Evolutionary conservation across 2,888 invertebrate genomes (phyloP).

Genomic region (Tachina lurida): DNA sequence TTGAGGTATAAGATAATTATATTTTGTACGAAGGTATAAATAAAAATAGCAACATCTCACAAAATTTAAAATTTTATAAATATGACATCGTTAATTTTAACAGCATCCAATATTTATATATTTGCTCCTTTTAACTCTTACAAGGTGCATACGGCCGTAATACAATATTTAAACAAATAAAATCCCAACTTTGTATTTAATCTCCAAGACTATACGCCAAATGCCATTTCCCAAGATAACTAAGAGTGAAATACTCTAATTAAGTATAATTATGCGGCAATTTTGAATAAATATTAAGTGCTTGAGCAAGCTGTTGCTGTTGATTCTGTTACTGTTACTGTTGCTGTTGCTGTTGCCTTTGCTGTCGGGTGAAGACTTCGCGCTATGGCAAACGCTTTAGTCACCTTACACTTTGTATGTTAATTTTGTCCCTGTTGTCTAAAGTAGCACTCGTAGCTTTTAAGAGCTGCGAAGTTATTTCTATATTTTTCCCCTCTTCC

Average conservation of each 20-base stretch:
- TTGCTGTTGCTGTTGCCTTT: background rate
- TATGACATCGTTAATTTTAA: background rate
- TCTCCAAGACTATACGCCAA: slow-evolving; percentile 5
- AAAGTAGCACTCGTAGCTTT: slow-evolving; percentile 1
- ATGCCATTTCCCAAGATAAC: background rate
- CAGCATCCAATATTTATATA: background rate
- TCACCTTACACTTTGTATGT: slow-evolving; percentile 2
- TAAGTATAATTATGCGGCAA: slow-evolving; percentile 46
- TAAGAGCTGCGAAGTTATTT: slow-evolving; percentile 55
- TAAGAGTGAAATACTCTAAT: slow-evolving; percentile 23
- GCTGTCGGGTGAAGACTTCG: background rate
- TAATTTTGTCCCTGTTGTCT: slow-evolving; percentile 23
- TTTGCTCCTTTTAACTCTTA: too few relatives aligned
- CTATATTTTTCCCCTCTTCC: slow-evolving; percentile 18
- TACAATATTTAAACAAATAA: background rate
- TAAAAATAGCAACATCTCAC: too few relatives aligned
- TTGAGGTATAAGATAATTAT: too few relatives aligned
- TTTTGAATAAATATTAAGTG: slow-evolving; percentile 21
- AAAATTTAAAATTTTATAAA: too few relatives aligned
- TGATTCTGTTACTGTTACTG: background rate
- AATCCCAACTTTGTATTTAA: background rate
- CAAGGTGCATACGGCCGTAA: too few relatives aligned
- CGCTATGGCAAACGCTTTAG: slow-evolving; percentile 6
- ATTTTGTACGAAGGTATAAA: too few relatives aligned
- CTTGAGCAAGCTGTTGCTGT: background rate